Evolutionary conservation across 2,888 invertebrate genomes (phyloP).

Genomic region (Tenthredo distinguenda): DNA sequence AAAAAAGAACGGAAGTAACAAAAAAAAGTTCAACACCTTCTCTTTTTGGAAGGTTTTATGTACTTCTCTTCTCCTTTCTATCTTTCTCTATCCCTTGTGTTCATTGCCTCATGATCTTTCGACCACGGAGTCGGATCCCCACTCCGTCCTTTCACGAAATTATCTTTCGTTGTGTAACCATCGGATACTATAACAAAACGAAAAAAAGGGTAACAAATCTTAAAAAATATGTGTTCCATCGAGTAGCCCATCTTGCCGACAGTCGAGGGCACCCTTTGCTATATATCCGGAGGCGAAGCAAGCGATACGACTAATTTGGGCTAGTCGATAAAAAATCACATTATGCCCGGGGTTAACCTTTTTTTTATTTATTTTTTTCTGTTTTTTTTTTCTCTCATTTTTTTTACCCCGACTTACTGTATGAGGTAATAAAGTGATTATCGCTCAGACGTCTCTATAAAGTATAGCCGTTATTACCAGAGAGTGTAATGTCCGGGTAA

Average conservation of each 20-base stretch:
- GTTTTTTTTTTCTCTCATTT: not conserved
- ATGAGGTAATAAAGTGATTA: conserved; percentile 43
- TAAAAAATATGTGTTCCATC: not conserved
- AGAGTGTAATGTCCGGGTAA: not conserved
- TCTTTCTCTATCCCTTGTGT: not conserved
- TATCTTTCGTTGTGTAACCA: not conserved
- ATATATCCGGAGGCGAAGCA: conserved; percentile 23
- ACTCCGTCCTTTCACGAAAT: conserved; percentile 23
- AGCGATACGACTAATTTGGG: conserved; percentile 36
- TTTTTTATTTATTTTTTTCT: not conserved
- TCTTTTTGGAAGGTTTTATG: not conserved
- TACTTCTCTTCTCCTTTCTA: not conserved
- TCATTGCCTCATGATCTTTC: not conserved
- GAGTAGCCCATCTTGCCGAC: not conserved
- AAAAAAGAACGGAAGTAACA: no score
- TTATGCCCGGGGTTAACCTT: not conserved
- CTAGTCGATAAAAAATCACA: conserved; percentile 32
- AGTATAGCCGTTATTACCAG: not conserved
- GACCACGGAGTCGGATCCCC: conserved; percentile 45
- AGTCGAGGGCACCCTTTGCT: not conserved
- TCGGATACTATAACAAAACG: not conserved
- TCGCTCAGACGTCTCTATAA: conserved; percentile 30
- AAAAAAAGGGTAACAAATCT: conserved; percentile 25
- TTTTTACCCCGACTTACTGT: not conserved
- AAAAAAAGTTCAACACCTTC: conserved; percentile 25